phyloP scores from a whole-genome alignment of 1,140 invertebrate genomes.

The Sesamia nonagrioides region DNA sequence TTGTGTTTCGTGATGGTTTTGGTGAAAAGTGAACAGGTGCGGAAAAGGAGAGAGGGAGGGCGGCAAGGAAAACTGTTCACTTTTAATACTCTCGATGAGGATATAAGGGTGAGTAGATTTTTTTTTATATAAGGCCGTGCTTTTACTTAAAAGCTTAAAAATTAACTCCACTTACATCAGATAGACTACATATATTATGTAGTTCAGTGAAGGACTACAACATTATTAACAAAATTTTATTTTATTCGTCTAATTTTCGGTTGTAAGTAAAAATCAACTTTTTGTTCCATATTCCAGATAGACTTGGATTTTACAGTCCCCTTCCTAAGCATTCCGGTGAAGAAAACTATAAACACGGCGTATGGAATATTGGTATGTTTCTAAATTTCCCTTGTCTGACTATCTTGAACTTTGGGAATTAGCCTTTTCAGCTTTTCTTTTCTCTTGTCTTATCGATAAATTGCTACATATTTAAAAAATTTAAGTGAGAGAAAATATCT shows the following conservation, averaged over 20 bases:
- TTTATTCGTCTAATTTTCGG: no score
- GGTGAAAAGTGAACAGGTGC: conserved; percentile 54
- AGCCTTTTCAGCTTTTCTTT: no score
- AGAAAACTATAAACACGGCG: conserved; percentile 68
- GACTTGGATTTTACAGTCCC: conserved; percentile 82
- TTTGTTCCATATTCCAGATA: conserved; percentile 75
- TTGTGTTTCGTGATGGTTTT: conserved; percentile 49
- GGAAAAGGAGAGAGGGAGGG: conserved; percentile 50
- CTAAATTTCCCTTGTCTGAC: no score
- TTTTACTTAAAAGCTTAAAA: no score
- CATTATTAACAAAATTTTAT: no score
- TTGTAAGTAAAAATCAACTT: no score
- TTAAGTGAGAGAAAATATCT: background rate
- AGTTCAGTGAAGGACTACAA: no score
- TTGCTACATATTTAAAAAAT: background rate
- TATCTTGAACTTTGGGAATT: no score
- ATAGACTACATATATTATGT: no score
- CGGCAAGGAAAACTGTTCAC: conserved; percentile 71
- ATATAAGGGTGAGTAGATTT: conserved; percentile 72
- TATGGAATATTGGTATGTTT: conserved; percentile 51
- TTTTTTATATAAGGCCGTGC: background rate
- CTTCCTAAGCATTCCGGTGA: conserved; percentile 82
- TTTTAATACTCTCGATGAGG: conserved; percentile 69
- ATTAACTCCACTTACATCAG: no score
- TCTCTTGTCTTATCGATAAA: no score